Evolutionary conservation across 2,113 vertebrate species (phyloP).

Genomic region (Scortum barcoo): DNA sequence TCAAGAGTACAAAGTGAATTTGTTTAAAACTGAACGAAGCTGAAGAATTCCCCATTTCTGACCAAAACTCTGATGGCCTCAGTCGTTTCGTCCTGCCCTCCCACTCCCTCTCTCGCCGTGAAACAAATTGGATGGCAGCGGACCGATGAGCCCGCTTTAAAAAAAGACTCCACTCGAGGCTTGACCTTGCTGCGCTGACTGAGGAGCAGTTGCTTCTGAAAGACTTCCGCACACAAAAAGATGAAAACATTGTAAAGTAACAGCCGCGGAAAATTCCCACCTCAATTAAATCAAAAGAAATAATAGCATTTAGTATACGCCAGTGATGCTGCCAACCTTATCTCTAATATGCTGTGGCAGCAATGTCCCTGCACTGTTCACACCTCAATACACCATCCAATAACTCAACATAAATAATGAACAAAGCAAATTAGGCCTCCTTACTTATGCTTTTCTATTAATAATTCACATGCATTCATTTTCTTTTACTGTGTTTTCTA

Average conservation of each 20-base stretch:
- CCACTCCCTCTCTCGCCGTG: slow-evolving; percentile 21
- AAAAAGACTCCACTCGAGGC: slow-evolving; percentile 17
- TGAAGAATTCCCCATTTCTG: slow-evolving; percentile 27
- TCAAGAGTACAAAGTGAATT: slow-evolving; percentile 63
- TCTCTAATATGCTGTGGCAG: not conserved
- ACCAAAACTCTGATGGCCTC: slow-evolving; percentile 19
- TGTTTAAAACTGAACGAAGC: slow-evolving; percentile 63
- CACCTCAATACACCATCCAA: not conserved
- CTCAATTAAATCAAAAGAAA: slow-evolving; percentile 12
- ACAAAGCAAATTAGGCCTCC: not conserved
- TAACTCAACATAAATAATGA: slow-evolving; percentile 8
- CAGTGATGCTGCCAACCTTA: not conserved
- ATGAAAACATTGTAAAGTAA: slow-evolving; percentile 8
- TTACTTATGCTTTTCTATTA: not conserved
- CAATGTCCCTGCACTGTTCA: not conserved
- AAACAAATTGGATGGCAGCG: slow-evolving; percentile 50
- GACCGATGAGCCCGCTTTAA: slow-evolving; percentile 30
- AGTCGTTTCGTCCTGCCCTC: not conserved
- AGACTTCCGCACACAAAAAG: not conserved
- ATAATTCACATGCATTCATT: not conserved
- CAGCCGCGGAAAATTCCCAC: slow-evolving; percentile 1
- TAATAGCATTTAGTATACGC: not conserved
- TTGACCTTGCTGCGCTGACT: slow-evolving; percentile 38
- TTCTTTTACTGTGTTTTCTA: not conserved
- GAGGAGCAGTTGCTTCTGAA: not conserved